phyloP scores from a whole-genome alignment of 2,888 invertebrate genomes.

The Bombyx huttoni region DNA sequence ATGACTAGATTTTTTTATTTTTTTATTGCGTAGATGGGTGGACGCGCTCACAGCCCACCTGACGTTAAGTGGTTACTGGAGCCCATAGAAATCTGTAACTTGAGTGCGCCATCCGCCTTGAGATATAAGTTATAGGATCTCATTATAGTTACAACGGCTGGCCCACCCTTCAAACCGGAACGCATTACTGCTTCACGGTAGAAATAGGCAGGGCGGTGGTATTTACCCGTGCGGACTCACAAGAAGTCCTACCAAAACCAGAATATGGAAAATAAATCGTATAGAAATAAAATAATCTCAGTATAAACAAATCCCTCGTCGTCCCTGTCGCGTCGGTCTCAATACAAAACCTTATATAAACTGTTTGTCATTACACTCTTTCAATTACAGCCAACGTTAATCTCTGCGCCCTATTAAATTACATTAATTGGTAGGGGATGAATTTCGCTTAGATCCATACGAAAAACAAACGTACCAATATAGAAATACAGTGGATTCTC shows the following conservation, averaged over 20 bases:
- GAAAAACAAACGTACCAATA: neutral
- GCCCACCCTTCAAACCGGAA: too few species aligned
- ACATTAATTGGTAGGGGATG: constrained; percentile 62
- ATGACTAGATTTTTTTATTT: too few species aligned
- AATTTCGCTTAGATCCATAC: neutral
- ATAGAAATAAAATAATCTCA: neutral
- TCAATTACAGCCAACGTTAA: constrained; percentile 61
- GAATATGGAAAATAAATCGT: neutral
- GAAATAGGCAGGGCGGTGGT: too few species aligned
- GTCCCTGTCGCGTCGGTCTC: neutral
- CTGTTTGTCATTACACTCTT: constrained; percentile 43
- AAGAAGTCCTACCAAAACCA: neutral
- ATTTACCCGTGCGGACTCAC: too few species aligned
- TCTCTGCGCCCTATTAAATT: constrained; percentile 66
- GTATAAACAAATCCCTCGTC: neutral
- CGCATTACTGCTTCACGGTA: too few species aligned
- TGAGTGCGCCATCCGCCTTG: too few species aligned
- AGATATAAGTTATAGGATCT: too few species aligned
- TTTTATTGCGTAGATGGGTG: too few species aligned
- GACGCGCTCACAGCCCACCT: too few species aligned
- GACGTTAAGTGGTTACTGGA: too few species aligned
- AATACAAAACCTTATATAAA: constrained; percentile 1
- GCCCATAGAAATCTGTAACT: too few species aligned
- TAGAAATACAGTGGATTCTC: constrained; percentile 24
- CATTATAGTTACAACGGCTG: too few species aligned